Conservation (phyloP, 2,888 invertebrate genomes). For the Abrostola tripartita region DNA sequence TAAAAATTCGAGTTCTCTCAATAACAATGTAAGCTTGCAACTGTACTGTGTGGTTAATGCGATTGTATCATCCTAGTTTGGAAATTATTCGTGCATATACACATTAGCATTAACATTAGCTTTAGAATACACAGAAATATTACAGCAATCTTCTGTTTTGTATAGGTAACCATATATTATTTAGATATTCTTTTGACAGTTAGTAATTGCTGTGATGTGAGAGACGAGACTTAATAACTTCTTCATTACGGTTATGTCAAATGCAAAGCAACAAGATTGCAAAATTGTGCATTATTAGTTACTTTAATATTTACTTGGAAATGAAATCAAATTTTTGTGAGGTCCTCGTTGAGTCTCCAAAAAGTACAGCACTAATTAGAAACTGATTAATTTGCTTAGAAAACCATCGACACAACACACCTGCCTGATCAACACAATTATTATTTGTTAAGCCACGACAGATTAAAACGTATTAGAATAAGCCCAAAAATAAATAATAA, state of each 20-base stretch:
- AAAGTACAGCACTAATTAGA: too few relatives aligned
- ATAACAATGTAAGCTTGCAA: constrained; percentile 40
- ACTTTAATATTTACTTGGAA: too few relatives aligned
- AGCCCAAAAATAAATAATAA: constrained; percentile 43
- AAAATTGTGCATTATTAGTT: constrained; percentile 1
- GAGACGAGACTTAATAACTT: constrained; percentile 26
- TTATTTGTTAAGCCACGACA: constrained; percentile 29
- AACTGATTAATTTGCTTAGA: constrained; percentile 5
- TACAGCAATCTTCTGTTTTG: constrained; percentile 10
- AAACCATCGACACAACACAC: constrained; percentile 9
- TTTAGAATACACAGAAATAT: constrained; percentile 20
- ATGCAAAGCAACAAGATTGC: constrained; percentile 13
- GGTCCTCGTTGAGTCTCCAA: too few relatives aligned
- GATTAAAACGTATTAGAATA: constrained; percentile 45
- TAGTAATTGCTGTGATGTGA: constrained; percentile 9
- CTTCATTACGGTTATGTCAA: constrained; percentile 17
- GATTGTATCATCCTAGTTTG: constrained; percentile 22
- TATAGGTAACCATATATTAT: constrained; percentile 26
- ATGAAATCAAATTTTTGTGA: too few relatives aligned
- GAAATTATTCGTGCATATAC: constrained; percentile 28
- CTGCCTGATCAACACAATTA: constrained; percentile 18
- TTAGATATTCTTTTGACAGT: constrained; percentile 24
- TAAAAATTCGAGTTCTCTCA: constrained; percentile 45
- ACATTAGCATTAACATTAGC: too few relatives aligned
- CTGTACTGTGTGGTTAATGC: constrained; percentile 11